phyloP scores from a whole-genome alignment of 2,888 invertebrate species.

The Dromius quadrimaculatus region DNA sequence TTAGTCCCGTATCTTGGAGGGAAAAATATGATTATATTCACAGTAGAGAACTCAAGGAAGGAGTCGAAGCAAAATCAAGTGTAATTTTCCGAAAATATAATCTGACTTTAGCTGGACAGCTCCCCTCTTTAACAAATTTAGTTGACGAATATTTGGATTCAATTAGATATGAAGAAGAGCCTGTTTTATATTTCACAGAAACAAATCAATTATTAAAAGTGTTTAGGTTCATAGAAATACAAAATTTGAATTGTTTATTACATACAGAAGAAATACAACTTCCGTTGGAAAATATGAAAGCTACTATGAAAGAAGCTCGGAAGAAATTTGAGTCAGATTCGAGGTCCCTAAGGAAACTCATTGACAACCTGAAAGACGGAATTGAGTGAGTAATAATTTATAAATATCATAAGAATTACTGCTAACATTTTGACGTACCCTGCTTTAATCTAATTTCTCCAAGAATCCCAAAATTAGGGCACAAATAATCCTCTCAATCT shows the following conservation, averaged over 20 bases:
- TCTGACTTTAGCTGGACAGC: conserved; percentile 58
- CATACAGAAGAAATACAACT: conserved; percentile 72
- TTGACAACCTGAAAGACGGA: conserved; percentile 65
- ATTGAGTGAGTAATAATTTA: conserved; percentile 57
- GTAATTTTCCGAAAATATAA: conserved; percentile 60
- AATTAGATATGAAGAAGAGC: conserved; percentile 65
- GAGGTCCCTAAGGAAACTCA: conserved; percentile 64
- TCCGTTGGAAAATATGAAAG: conserved; percentile 68
- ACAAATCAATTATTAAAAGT: conserved; percentile 71
- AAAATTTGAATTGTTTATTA: conserved; percentile 74
- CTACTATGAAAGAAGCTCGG: conserved; percentile 67
- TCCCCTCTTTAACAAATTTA: conserved; percentile 61
- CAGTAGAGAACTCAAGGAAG: conserved; percentile 19
- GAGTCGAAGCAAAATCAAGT: conserved; percentile 53
- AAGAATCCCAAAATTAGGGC: too few species aligned
- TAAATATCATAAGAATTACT: too few species aligned
- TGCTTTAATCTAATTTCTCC: too few species aligned
- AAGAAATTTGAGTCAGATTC: conserved; percentile 58
- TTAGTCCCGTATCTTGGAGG: conserved; percentile 76
- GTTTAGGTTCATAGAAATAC: conserved; percentile 73
- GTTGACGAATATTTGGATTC: conserved; percentile 69
- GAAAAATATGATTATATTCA: conserved; percentile 66
- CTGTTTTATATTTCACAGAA: conserved; percentile 71
- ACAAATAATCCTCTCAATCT: not conserved
- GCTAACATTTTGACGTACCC: too few species aligned